Evolutionary conservation across 92 coral and sea anemone species (phyloP), one percentile per base, ranked within the genome.

Genomic region (Bergia sp.): DNA sequence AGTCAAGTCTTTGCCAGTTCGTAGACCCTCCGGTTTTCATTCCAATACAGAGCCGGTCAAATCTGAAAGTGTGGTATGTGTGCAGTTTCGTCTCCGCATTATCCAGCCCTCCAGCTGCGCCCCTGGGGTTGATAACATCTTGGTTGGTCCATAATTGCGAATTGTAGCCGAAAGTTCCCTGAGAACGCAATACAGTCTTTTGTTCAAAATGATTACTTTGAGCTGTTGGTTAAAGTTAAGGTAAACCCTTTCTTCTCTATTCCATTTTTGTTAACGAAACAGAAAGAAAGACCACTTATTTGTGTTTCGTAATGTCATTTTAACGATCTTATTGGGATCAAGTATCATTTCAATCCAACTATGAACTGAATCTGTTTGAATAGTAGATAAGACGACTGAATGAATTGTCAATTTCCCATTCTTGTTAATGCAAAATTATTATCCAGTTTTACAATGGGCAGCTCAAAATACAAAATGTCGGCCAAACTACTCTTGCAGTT

Each of bases 11-110:
- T 45, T 80, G 73, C 91, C 91, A 88, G 38, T 80, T 85, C 8
- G 87, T 80, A 65, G 21, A n/a, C 53, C 91, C 91, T 21, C 86
- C 73, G 13, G 81, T 49, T 43, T 41, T 80, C 86, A 88, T 80
- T 5, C 92, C 92, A 18, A 90, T 39, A 80, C 92, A 90, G 39
- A 90, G 86, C n/a, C 82, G 66, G 6, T 36, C n/a, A 76, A 90
- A 90, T 29, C 73, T 83, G 41, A 61, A 77, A 64, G 78, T 85
- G 79, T 64, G 82, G 80, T 90, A 90, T 21, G 86, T 85, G 4
- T 77, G 82, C 37, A 85, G 50, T 66, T 90, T 90, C 41, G 86
- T 85, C 53, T 90, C 92, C 58, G 55, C 85, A 0, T 78, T 76
- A 16, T 81, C 74, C 12, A 90, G 86, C 0, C 92, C 92, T 58